A percentile compares a stretch with the other conserved stretches of the same genome.
phyloP scores from a whole-genome alignment of 2,888 invertebrate species.

The Tetropium fuscum region DNA sequence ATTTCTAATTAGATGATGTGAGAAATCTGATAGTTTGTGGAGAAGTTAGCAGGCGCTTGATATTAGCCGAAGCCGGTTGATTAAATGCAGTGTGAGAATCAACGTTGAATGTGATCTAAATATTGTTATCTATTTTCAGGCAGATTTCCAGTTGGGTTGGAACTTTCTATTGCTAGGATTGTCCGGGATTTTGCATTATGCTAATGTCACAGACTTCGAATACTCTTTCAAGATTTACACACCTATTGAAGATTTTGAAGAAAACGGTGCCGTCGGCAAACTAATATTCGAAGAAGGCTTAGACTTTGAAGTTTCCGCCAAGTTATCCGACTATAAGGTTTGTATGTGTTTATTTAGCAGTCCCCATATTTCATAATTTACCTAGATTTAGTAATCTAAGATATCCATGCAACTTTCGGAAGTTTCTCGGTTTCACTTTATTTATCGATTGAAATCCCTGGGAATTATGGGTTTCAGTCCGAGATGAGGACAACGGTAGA shows the following conservation, averaged over 20 bases:
- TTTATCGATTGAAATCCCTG: conserved; percentile 48
- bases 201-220: conserved; percentile 77
- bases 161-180: conserved; percentile 81
- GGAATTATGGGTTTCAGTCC: too few relatives aligned
- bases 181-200: conserved; percentile 82
- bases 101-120: neutral
- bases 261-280: conserved; percentile 81
- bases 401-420: neutral
- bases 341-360: conserved; percentile 45
- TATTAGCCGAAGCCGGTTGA: too few relatives aligned
- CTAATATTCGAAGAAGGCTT: conserved; percentile 74
- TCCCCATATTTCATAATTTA: conserved; percentile 49
- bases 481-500: too few relatives aligned
- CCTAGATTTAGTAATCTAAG: conserved; percentile 49
- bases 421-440: conserved; percentile 47
- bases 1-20: too few relatives aligned
- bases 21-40: too few relatives aligned
- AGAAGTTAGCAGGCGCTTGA: too few relatives aligned
- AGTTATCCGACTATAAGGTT: conserved; percentile 76
- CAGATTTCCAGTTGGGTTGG: conserved; percentile 82
- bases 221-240: conserved; percentile 83
- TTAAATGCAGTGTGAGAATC: neutral
- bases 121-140: conserved; percentile 62
- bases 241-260: conserved; percentile 81
- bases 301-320: conserved; percentile 77